phyloP scores from a whole-genome alignment of 2,888 invertebrate genomes.

The Cistogaster globosa region DNA sequence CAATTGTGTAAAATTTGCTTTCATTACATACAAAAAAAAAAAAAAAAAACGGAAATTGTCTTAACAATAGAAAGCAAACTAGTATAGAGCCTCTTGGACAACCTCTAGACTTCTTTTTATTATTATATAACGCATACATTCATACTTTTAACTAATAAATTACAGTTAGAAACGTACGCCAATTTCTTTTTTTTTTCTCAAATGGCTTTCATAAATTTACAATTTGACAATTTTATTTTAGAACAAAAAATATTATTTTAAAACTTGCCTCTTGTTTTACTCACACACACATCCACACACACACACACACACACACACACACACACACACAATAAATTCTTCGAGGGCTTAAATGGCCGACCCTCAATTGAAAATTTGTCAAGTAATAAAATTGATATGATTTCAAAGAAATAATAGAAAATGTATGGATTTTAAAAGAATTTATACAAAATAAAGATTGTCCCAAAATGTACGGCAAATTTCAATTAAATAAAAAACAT shows the following conservation, averaged over 20 bases:
- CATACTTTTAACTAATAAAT: not conserved
- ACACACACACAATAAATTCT: conserved; percentile 38
- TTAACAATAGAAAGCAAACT: conserved; percentile 45
- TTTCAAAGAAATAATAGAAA: conserved; percentile 29
- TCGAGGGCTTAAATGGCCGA: conserved; percentile 24
- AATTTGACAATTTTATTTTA: conserved; percentile 44
- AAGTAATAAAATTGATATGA: conserved; percentile 60
- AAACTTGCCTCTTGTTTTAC: conserved; percentile 20
- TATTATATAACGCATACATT: not conserved
- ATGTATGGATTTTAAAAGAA: not conserved
- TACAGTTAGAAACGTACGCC: conserved; percentile 13
- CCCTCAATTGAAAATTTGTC: conserved; percentile 63
- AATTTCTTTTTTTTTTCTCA: conserved; percentile 26
- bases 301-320: too few species aligned
- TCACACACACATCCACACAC: too few species aligned
- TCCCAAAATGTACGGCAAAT: too few species aligned
- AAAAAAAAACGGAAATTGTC: conserved; percentile 34
- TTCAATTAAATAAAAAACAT: too few species aligned
- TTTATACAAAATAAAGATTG: not conserved
- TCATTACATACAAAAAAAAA: conserved; percentile 16
- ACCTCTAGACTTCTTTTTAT: not conserved
- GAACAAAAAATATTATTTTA: conserved; percentile 22
- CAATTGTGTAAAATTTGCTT: not conserved
- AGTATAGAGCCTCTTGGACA: conserved; percentile 16
- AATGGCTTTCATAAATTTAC: conserved; percentile 56